Evolutionary conservation across 2,113 vertebrate genomes (phyloP), one percentile per base, ranked within the genome.

Genomic region (Gnathonemus echidnorhynchus): DNA sequence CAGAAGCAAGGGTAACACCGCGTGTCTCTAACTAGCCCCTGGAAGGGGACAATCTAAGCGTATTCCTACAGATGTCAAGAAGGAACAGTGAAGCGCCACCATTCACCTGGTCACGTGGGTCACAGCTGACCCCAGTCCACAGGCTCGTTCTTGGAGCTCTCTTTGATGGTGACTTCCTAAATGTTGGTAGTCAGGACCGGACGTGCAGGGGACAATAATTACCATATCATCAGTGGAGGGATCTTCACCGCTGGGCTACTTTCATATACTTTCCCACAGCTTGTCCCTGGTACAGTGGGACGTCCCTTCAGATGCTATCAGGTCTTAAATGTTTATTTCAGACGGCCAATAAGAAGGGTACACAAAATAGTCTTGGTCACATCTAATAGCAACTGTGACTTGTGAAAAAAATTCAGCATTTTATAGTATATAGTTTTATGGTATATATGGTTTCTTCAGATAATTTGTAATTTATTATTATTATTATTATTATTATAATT

Each of bases 251-350:
- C 87, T 92, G 92, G 93, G 93, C 92, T 93, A 92, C 94, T 95
- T 93, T 93, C 94, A 94, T 93, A 94, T 95, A 94, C 94, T 96
- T 96, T 96, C 95, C 95, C 96, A 96, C 95, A 95, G 95, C 91
- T 94, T 93, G 94, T 95, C 93, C 93, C 92, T 91, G 90, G 90
- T 93, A 93, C 94, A 31, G 8, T 90, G 95, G 95, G 95, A 95
- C 88, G 15, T 35, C 10, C 45, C 24, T 17, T 19, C 88, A 58
- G 95, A 96, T 96, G 88, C 89, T 95, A 96, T 96, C 96, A 92
- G n/a, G 89, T 85, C 88, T 70, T 48, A 89, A 91, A 89, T 95
- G 94, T 95, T 95, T 95, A 95, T 92, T 90, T 89, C 7, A 5
- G 31, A 62, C 91, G 92, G 92, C 91, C 92, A 87, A 91, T 93